A percentile compares a stretch with the other conserved stretches of the same genome.
Evolutionary conservation across 2,113 vertebrate species (phyloP).

Genomic region (Mormoops blainvillei): DNA sequence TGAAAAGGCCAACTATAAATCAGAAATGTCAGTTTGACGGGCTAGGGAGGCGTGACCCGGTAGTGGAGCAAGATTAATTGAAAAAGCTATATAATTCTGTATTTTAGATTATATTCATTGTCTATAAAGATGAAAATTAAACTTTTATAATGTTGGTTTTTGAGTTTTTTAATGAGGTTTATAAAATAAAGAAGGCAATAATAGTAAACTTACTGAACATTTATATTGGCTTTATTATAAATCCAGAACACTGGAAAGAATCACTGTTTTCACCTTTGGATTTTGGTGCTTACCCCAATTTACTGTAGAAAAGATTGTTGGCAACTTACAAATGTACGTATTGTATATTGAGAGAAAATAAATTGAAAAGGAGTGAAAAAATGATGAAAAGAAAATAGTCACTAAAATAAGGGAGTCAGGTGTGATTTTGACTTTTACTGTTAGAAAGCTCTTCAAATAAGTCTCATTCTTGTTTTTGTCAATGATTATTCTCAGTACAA

Average conservation of each 20-base stretch:
- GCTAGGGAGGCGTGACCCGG: background rate
- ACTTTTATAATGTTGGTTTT: background rate
- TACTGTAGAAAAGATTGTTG: background rate
- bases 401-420: background rate
- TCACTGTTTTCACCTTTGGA: background rate
- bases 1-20: background rate
- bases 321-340: background rate
- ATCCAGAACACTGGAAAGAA: background rate
- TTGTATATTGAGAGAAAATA: background rate
- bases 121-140: background rate
- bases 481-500: background rate
- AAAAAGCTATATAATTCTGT: background rate
- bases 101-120: background rate
- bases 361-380: background rate
- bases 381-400: background rate
- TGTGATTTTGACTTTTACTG: background rate
- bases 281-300: background rate
- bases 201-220: background rate
- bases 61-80: background rate
- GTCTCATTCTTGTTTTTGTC: background rate
- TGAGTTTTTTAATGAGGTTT: background rate
- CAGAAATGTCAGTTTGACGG: background rate
- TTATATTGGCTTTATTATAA: background rate
- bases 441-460: background rate
- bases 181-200: background rate